A percentile compares a stretch with the other conserved stretches of the same genome.
Conservation (phyloP, 64 coral and sea anemone genomes). For the Trachythela sp. region DNA sequence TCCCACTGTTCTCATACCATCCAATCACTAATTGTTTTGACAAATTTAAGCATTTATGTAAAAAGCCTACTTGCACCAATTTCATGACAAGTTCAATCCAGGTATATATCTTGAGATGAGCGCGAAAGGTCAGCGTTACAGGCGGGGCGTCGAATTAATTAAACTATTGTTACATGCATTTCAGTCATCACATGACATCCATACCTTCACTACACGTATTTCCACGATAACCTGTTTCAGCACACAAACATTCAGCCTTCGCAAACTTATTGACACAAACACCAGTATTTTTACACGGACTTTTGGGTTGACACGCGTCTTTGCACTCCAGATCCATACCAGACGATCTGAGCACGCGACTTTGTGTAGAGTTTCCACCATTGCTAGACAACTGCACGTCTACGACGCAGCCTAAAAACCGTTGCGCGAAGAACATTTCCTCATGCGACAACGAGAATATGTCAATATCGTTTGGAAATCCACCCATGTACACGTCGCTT, state of each 20-base stretch:
- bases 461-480: neutral
- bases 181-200: neutral
- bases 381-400: neutral
- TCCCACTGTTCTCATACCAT: too few species aligned
- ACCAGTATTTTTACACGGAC: neutral
- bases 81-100: too few species aligned
- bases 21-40: too few species aligned
- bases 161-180: neutral
- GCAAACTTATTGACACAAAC: neutral
- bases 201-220: neutral
- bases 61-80: neutral
- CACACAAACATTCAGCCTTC: neutral
- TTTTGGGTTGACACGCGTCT: neutral
- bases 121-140: neutral
- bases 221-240: neutral
- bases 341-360: neutral
- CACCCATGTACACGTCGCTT: neutral
- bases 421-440: neutral
- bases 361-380: neutral
- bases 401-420: neutral
- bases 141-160: neutral
- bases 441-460: neutral
- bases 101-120: too few species aligned
- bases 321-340: neutral
- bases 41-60: neutral